Evolutionary conservation across 64 coral and sea anemone genomes (phyloP).

Genomic region (Pocillopora damicornis): DNA sequence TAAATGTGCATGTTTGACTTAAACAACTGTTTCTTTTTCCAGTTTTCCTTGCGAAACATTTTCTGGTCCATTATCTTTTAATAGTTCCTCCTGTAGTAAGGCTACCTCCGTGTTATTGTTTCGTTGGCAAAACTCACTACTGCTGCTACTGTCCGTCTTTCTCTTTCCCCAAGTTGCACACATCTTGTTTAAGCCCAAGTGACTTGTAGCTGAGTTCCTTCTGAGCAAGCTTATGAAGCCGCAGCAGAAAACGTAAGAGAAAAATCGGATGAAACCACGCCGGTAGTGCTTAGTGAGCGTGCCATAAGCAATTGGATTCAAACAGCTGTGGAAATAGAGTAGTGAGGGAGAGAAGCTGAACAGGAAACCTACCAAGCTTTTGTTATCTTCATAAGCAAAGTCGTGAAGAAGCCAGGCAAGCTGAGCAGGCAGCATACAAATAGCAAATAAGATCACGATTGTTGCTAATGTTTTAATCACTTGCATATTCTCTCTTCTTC

Average conservation of each 20-base stretch:
- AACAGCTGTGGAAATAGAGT: constrained; percentile 54
- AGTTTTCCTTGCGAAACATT: background rate
- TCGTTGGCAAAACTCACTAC: background rate
- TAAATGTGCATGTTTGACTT: background rate
- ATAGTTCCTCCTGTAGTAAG: background rate
- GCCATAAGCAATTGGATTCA: constrained; percentile 75
- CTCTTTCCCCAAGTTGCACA: constrained; percentile 1
- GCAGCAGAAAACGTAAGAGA: constrained; percentile 44
- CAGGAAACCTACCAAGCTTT: constrained; percentile 6
- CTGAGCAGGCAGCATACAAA: constrained; percentile 71
- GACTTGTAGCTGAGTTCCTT: background rate
- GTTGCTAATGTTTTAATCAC: constrained; percentile 74
- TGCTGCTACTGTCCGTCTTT: background rate
- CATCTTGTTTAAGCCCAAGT: background rate
- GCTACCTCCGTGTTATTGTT: constrained; percentile 22
- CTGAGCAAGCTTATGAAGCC: constrained; percentile 4
- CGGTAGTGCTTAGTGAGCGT: constrained; percentile 63
- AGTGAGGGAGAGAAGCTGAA: constrained; percentile 25
- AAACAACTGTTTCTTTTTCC: constrained; percentile 37
- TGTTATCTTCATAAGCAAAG: constrained; percentile 44
- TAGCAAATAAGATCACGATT: constrained; percentile 68
- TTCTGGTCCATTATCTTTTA: background rate
- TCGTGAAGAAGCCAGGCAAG: constrained; percentile 46
- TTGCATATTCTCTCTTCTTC: constrained; percentile 81
- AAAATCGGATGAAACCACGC: constrained; percentile 60